Base-by-base conservation (phyloP, 2,797 vertebrate species). In the Myotis daubentonii region DNA sequence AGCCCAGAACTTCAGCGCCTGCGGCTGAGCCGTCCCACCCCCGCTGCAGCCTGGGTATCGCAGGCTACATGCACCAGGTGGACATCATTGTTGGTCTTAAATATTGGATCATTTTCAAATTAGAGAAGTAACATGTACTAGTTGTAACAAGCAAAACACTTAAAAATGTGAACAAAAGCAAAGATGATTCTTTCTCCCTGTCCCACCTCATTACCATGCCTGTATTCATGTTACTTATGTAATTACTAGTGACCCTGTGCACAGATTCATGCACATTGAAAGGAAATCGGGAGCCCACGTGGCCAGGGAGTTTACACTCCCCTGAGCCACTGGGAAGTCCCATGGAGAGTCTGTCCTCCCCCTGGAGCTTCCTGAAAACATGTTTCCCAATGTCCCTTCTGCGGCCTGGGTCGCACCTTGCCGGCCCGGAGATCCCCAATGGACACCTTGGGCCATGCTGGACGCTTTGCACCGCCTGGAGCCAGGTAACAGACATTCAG, bases 11-110 rank as follows among this genome's bases (percentile, higher is more conserved):
- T 36, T 23, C 22, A 19, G 65, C 30, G 78, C 55, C 49, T 3
- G 1, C 28, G 16, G 11, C 84, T 70, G 30, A 3, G 11, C 5
- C 5, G 49, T 44, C 65, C 71, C 11, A 7, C 16, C 7, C 25
- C 1, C 1, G 12, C 62, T 33, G 7, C 65, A 1, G 17, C 71
- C 71, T 1, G 7, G 57, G 66, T 6, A n/a, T 25, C 0, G 7
- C 41, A 6, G 16, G 49, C 15, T 23, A 49, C 38, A 23, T 20
- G 20, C 36, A 78, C 62, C 47, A 15, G 12, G 25, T n/a, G 15
- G 13, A 4, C 8, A 2, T 44, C 41, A 25, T 25, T 66, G 17
- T 70, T 19, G 28, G 49, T 72, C 68, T 36, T 16, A 49, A 30
- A 60, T 62, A 38, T 4, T 28, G 7, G 25, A 51, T 90, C 44